A percentile compares a stretch with the other conserved stretches of the same genome.
Conservation (phyloP, 2,888 invertebrate species). For the Erebia aethiops region DNA sequence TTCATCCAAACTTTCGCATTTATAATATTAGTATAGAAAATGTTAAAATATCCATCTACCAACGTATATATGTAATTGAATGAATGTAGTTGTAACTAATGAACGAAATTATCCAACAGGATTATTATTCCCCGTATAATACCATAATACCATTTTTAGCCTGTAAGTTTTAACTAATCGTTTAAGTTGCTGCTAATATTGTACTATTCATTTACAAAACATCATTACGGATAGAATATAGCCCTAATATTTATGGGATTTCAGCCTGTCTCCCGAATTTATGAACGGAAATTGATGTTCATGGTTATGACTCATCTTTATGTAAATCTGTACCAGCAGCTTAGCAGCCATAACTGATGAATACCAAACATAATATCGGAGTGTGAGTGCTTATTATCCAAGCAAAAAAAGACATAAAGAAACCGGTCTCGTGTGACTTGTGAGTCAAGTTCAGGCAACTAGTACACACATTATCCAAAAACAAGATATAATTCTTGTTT, state of each 20-base stretch:
- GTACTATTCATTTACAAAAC: too few relatives aligned
- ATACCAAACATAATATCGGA: constrained; percentile 11
- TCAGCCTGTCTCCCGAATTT: neutral
- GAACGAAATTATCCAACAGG: too few relatives aligned
- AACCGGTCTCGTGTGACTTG: constrained; percentile 31
- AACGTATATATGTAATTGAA: too few relatives aligned
- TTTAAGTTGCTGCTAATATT: too few relatives aligned
- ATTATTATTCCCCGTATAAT: too few relatives aligned
- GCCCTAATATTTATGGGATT: neutral
- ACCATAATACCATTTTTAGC: too few relatives aligned
- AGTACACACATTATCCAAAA: constrained; percentile 21
- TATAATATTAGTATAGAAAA: too few relatives aligned
- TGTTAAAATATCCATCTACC: too few relatives aligned
- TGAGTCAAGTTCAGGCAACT: constrained; percentile 28
- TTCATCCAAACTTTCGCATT: too few relatives aligned
- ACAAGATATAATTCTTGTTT: constrained; percentile 27
- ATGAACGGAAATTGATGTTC: neutral
- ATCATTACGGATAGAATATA: too few relatives aligned
- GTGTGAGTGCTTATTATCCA: constrained; percentile 20
- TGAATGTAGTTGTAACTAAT: too few relatives aligned
- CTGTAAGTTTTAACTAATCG: too few relatives aligned
- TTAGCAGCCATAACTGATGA: neutral
- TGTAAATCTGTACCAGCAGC: neutral
- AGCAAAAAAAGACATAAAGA: constrained; percentile 28
- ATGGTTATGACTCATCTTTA: neutral